Conservation (phyloP, 2,888 invertebrate species). For the Amiota mariae region DNA sequence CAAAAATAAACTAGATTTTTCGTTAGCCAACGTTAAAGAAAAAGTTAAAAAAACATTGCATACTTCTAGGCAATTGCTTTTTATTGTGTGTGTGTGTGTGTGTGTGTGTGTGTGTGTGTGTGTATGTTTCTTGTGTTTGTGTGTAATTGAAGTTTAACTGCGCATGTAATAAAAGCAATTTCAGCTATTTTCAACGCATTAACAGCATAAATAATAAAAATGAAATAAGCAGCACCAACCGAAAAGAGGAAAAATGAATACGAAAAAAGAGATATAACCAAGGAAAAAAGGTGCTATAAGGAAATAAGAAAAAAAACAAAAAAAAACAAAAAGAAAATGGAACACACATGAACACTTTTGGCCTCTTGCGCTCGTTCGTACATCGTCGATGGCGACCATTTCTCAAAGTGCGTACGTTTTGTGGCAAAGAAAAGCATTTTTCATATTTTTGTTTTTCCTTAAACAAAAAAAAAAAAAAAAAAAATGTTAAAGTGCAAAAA, state of each 20-base stretch:
- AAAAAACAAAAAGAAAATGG: constrained; percentile 45
- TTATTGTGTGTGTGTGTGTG: neutral
- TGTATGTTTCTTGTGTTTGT: constrained; percentile 42
- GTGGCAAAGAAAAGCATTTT: constrained; percentile 33
- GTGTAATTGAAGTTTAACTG: constrained; percentile 68
- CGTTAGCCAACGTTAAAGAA: too few species aligned
- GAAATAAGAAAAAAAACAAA: constrained; percentile 28
- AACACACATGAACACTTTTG: constrained; percentile 40
- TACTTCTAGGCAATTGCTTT: constrained; percentile 33
- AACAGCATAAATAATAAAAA: constrained; percentile 62
- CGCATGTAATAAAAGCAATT: constrained; percentile 70
- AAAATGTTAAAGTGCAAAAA: constrained; percentile 17
- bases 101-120: neutral
- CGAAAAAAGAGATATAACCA: neutral
- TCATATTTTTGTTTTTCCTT: constrained; percentile 28
- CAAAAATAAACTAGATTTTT: too few species aligned
- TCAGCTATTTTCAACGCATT: constrained; percentile 65
- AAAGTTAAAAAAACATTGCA: constrained; percentile 26
- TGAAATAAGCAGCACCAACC: neutral
- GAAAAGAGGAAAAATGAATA: neutral
- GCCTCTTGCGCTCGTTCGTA: neutral
- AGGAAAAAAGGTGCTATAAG: neutral
- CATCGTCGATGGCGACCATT: constrained; percentile 40
- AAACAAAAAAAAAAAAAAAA: constrained; percentile 50
- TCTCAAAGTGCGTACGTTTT: constrained; percentile 42